Evolutionary conservation across 1,140 invertebrate genomes (phyloP), one percentile per base, ranked within the genome.

Genomic region (Daktulosphaira vitifoliae): DNA sequence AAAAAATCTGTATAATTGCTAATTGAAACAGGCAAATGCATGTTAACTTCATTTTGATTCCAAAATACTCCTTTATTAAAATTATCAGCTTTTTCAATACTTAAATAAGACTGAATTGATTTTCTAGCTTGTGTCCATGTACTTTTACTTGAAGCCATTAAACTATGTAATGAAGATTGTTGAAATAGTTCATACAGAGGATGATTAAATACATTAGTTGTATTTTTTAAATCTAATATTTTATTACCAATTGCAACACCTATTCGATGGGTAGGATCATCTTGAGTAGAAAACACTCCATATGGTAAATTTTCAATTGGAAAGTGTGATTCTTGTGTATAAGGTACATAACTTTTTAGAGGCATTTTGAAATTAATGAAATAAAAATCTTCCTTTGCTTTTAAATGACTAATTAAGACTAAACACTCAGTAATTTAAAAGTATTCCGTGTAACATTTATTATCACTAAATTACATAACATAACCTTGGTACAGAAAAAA

Each of bases 1-100:
- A 97, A 99, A 74, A 99, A 99, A 75, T 99, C 97, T 0, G 96
- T 99, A 74, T 99, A 99, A 75, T 99, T 96, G 0, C 94, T 93
- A 69, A 99, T 97, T 49, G 83, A 78, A 0, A 87, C 94, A 18
- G 96, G 96, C 11, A 98, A 71, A 75, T 98, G 93, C 90, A 98
- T 94, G 4, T 72, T 82, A 0, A 87, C 92, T 23, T 85, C 80
- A 8, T 77, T 77, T 78, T 92, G 90, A 7, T 78, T 73, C 2
- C 92, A 78, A 70, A 96, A 86, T 0, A 85, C 85, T 71, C 42
- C 54, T 16, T 68, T 46, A 46, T 62, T 48, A 3, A 39, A 37
- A 46, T 39, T 51, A 1, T 49, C 8, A 39, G 3, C 23, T 11
- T 68, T 54, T 29, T 65, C 62, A 15, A 26, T 29, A 46, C 25